These are phyloP conservation scores for Actenoides hombroni DNA, from an alignment of 2,113 vertebrate species.

Conservation along the genomic window DNA sequence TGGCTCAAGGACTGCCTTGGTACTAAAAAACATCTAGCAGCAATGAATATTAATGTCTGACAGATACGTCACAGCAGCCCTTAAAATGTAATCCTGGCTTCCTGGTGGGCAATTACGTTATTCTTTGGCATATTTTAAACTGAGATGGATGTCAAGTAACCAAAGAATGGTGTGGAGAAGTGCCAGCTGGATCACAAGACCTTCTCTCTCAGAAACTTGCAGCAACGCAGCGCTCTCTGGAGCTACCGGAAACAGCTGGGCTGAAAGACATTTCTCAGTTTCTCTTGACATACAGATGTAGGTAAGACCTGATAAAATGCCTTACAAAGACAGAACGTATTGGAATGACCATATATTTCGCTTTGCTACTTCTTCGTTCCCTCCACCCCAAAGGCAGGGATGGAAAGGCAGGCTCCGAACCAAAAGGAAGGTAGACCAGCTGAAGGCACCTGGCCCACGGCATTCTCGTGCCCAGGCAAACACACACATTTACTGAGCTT, in stretches of 20 bases:
- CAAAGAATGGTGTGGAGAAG: neutral
- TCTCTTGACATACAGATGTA: fast-evolving
- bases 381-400: fast-evolving
- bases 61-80: neutral
- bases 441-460: fast-evolving
- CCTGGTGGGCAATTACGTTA: neutral
- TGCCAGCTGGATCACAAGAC: neutral
- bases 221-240: fast-evolving
- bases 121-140: neutral
- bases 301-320: neutral
- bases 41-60: neutral
- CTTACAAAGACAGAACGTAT: fast-evolving
- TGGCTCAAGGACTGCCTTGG: constrained; percentile 50
- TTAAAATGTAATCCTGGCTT: neutral
- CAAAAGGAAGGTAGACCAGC: fast-evolving
- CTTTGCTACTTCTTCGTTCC: too few species aligned
- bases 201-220: neutral
- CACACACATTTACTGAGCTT: fast-evolving
- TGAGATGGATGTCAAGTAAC: neutral
- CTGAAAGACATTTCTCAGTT: neutral
- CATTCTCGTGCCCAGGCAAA: fast-evolving
- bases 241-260: neutral
- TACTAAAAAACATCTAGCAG: neutral
- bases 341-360: fast-evolving
- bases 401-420: neutral